Base-by-base conservation (phyloP, 2,797 vertebrate species). In the Adrianichthys oophorus region DNA sequence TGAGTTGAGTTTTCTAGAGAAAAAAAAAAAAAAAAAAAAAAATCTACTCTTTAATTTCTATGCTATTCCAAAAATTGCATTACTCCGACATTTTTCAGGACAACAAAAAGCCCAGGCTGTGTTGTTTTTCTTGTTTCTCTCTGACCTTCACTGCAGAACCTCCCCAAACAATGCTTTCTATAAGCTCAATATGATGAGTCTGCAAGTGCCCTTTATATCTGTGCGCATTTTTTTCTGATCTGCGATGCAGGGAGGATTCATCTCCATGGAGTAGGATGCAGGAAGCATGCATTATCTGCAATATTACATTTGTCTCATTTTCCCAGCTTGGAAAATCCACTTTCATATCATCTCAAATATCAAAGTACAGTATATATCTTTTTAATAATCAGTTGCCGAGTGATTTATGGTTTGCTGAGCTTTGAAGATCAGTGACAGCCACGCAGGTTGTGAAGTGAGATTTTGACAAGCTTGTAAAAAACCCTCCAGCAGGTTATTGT, bases 371-470 rank as follows among this genome's bases (percentile, higher is more conserved):
- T 61, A 32, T 49, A 52, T 67, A 74, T 59, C 63, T 69, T 80
- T 83, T 82, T 78, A 79, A 83, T 83, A 65, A 72, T 41, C 61
- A 7, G 18, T 70, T 74, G 48, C 62, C 19, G 24, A 48, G 57
- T 64, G 60, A 82, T 73, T 61, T 44, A 61, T 50, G 40, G 53
- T 51, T 68, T 16, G 55, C 72, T 59, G 52, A 58, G 57, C 48
- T 40, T 29, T 18, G 26, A 15, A 56, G 53, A 76, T 44, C 5
- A 15, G 2, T 7, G 50, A 63, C 37, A 21, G n/a, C 15, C 15
- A 40, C 21, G 60, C 61, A 49, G 44, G 17, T 26, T n/a, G 53
- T 23, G 42, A 76, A 66, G 46, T 5, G 55, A 78, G 59, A 55
- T 45, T 50, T 51, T 49, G 61, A 66, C 46, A 62, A 56, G 60